These are phyloP conservation scores for Drosophila kurseongensis DNA, from an alignment of 1,140 invertebrate genomes.

Conservation along the genomic window DNA sequence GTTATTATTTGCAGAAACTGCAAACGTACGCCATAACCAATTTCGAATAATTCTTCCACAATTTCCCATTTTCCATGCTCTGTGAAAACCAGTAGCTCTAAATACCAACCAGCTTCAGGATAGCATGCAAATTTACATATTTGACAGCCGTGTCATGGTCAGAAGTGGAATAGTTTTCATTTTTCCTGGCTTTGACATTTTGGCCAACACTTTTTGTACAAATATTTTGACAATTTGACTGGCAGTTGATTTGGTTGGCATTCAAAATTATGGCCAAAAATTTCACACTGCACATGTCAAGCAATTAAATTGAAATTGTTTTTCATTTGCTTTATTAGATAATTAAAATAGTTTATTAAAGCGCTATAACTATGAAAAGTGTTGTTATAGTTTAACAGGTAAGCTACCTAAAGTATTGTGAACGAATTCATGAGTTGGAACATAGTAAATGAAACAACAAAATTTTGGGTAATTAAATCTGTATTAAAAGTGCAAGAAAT, in stretches of 20 bases:
- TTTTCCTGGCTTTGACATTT: slow-evolving; percentile 63
- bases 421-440: background rate
- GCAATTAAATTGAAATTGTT: slow-evolving; percentile 45
- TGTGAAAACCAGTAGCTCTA: background rate
- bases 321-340: slow-evolving; percentile 32
- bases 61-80: slow-evolving; percentile 17
- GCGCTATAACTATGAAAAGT: background rate
- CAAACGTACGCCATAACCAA: slow-evolving; percentile 31
- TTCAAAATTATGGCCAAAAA: slow-evolving; percentile 37
- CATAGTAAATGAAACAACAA: too few species aligned
- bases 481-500: background rate
- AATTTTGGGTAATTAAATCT: background rate
- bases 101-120: background rate
- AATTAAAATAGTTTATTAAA: slow-evolving; percentile 29
- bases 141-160: slow-evolving; percentile 56
- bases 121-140: slow-evolving; percentile 59
- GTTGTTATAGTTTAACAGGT: background rate
- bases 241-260: slow-evolving; percentile 32
- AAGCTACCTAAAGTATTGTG: background rate
- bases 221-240: slow-evolving; percentile 56
- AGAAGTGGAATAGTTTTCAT: slow-evolving; percentile 48
- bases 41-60: slow-evolving; percentile 39
- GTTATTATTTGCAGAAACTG: slow-evolving; percentile 55
- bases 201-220: slow-evolving; percentile 36
- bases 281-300: slow-evolving; percentile 31